Evolutionary conservation across 2,797 vertebrate genomes (phyloP), one percentile per base, ranked within the genome.

Genomic region (Myoxocephalus aenaeus): DNA sequence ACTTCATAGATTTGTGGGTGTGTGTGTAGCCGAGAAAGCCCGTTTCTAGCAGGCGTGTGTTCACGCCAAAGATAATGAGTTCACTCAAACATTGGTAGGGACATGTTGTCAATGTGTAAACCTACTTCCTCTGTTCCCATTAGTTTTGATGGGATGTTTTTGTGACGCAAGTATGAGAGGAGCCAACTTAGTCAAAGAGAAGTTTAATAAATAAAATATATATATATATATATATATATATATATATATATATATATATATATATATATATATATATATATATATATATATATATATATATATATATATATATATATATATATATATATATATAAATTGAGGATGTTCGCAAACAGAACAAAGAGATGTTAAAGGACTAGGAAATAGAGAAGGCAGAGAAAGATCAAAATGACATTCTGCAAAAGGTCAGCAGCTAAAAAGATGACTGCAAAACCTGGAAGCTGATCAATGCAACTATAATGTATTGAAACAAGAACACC

Each of bases 1-100:
- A 18, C 69, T 87, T 80, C 73, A 69, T 84, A 78, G 71, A 85
- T 83, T 69, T 87, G 70, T 63, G 69, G 62, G 65, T 72, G 32
- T 75, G 65, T 44, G 74, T 73, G 65, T 36, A 51, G 77, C 34
- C 1, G 63, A 81, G 72, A 76, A 83, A 87, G 86, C 82, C 70
- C 22, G 72, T 81, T 85, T 44, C 59, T 73, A 79, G 65, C 74
- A 72, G 76, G 89, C 79, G 48, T 73, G 63, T 63, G 48, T 56
- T 51, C 50, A 22, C n/a, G 22, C n/a, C 50, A 5, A 53, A 13
- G 50, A 12, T 53, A 25, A 53, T 7, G 11, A n/a, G 22, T 25
- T 6, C 12, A 1, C 51, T 25, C 51, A 53, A 53, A 53, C 22
- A 51, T 51, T 22, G 22, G 51, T 14, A 22, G 20, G 20, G 14